phyloP scores from a whole-genome alignment of 2,888 invertebrate species.

The Cryptus armator region DNA sequence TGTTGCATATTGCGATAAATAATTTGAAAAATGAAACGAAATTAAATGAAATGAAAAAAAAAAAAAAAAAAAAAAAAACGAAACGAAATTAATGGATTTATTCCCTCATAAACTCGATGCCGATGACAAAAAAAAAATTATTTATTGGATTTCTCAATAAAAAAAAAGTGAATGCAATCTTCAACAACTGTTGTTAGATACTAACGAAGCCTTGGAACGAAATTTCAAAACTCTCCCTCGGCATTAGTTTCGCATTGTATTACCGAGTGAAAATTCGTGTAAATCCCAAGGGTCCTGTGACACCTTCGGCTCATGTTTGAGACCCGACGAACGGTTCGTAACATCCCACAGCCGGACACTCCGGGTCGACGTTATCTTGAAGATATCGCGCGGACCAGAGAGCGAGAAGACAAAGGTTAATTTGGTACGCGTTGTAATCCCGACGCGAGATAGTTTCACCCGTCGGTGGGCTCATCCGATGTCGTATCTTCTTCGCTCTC shows the following conservation, averaged over 20 bases:
- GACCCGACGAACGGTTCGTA: background rate
- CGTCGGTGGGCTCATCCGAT: constrained; percentile 57
- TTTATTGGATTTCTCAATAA: too few species aligned
- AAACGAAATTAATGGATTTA: too few species aligned
- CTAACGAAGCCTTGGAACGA: background rate
- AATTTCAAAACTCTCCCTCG: background rate
- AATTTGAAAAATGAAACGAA: too few species aligned
- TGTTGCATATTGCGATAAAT: too few species aligned
- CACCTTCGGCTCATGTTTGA: constrained; percentile 60
- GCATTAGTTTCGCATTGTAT: constrained; percentile 82
- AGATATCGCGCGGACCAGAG: constrained; percentile 60
- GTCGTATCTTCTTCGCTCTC: background rate
- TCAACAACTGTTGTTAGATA: too few species aligned
- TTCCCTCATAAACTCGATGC: too few species aligned
- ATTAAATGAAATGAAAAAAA: too few species aligned
- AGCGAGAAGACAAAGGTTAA: constrained; percentile 80
- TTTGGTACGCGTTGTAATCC: constrained; percentile 84
- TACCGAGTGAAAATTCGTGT: constrained; percentile 83
- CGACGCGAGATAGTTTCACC: constrained; percentile 34
- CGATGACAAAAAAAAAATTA: too few species aligned
- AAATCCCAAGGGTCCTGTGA: constrained; percentile 70
- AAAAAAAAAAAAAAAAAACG: too few species aligned
- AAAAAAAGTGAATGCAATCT: too few species aligned
- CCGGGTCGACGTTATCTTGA: constrained; percentile 62
- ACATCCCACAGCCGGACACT: constrained; percentile 25